Base-by-base conservation (phyloP, 2,888 invertebrate species). In the Apodemia duryi region DNA sequence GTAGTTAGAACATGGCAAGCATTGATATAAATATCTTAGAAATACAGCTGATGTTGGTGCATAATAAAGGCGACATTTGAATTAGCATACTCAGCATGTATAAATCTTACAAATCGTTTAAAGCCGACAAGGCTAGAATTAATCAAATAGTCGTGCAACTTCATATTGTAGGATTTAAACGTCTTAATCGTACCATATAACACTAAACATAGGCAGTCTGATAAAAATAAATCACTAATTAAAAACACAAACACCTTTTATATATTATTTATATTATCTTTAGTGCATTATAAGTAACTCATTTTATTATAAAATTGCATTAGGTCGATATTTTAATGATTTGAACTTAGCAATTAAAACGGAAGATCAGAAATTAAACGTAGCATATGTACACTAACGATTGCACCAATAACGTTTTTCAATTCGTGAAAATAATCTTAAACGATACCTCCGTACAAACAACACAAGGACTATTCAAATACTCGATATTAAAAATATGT, bases 231-330 rank as follows among this genome's bases (percentile, higher is more conserved):
- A 57, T 57, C 54, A 57, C 54, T 57, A 57, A 57, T 57, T 57
- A 57, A 57, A 52, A 57, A 57, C 28, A 67, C 61, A 52, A 61
- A 63, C 63, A 63, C 7, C 49, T 46, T 62, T 66, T 62, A 64
- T 62, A 49, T 66, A 32, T 57, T 63, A 64, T 63, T 67, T 66
- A 62, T 65, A 38, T 29, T 65, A 63, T 51, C 43, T 65, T 63
- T 60, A 64, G 62, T 46, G 54, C 32, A 62, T 63, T 43, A 28
- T 38, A 46, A 57, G 57, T 54, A 54, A 54, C 54, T 54, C 54
- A 54, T 54, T 54, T 54, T 51, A n/a, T n/a, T 54, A 43, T 43
- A 43, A 43, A 43, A 54, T 54, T 10, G 54, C 54, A 54, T 54
- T 54, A 54, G 54, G 54, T 54, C 54, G 54, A 54, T 29, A 54